Evolutionary conservation across 2,797 vertebrate species (phyloP).

Genomic region (Orientallactaga sibirica): DNA sequence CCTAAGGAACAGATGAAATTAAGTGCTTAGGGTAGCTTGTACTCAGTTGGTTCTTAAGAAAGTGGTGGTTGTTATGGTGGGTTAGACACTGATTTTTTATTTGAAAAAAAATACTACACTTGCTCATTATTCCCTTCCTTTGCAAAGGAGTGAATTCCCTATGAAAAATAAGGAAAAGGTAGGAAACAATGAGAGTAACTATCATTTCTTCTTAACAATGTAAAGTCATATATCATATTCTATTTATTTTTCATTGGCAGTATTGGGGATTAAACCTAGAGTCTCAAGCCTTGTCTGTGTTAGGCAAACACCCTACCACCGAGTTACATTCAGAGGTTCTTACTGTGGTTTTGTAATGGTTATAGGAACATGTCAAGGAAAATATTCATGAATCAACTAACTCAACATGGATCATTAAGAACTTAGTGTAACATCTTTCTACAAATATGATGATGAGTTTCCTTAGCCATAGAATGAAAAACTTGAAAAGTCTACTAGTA

Average conservation of each 20-base stretch:
- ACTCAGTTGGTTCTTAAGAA: slow-evolving; percentile 6
- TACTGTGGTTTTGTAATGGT: slow-evolving; percentile 16
- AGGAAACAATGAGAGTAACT: not conserved
- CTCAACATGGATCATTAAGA: not conserved
- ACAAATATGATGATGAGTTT: slow-evolving; percentile 34
- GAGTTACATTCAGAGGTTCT: not conserved
- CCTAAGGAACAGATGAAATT: not conserved
- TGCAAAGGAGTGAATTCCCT: not conserved
- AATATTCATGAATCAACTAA: not conserved
- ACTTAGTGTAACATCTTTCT: not conserved
- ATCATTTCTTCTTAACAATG: not conserved
- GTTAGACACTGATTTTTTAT: slow-evolving; percentile 45
- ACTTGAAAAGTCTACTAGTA: not conserved
- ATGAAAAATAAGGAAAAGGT: not conserved
- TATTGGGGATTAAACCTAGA: not conserved
- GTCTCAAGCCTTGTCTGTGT: not conserved
- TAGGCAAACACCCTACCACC: not conserved
- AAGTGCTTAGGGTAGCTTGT: slow-evolving; percentile 17
- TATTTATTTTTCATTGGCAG: not conserved
- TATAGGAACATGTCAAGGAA: slow-evolving; percentile 14
- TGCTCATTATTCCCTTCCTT: not conserved
- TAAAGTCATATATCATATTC: not conserved
- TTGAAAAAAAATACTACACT: not conserved
- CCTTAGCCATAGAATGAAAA: slow-evolving; percentile 15
- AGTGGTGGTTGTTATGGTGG: not conserved